These are phyloP conservation scores for Dolichopus griseipennis DNA, from an alignment of 2,888 invertebrate genomes.

Conservation along the genomic window DNA sequence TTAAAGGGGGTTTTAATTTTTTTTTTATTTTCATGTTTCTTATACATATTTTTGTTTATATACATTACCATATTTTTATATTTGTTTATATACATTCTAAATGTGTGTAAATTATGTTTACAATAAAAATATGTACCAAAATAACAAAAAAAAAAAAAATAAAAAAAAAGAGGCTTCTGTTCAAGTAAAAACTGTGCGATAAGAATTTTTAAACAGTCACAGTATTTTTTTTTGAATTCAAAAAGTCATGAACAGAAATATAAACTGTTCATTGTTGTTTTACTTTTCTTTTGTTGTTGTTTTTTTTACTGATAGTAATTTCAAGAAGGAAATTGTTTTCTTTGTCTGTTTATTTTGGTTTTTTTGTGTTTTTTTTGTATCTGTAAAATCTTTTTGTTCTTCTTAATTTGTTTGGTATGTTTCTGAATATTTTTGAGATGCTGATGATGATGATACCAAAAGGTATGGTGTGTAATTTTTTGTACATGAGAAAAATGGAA, in stretches of 20 bases:
- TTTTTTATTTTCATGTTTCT: background rate
- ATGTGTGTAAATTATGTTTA: background rate
- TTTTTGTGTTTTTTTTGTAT: no score
- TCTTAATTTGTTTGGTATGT: no score
- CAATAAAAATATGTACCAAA: background rate
- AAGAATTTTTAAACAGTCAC: background rate
- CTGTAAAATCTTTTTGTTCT: no score
- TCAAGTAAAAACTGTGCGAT: background rate
- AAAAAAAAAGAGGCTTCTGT: background rate
- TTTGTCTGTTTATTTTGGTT: no score
- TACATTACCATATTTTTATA: no score
- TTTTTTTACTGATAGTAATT: background rate
- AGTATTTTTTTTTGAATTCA: background rate
- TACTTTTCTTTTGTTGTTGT: background rate
- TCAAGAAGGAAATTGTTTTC: background rate
- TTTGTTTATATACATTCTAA: background rate
- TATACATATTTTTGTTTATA: no score
- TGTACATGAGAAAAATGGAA: no score
- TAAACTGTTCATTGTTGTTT: background rate
- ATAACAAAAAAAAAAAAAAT: no score
- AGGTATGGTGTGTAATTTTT: no score
- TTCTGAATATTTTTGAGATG: no score
- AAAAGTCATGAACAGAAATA: background rate
- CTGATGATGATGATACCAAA: no score
- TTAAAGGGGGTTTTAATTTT: background rate